Evolutionary conservation across 2,113 vertebrate genomes (phyloP).

Genomic region (Callipepla squamata): DNA sequence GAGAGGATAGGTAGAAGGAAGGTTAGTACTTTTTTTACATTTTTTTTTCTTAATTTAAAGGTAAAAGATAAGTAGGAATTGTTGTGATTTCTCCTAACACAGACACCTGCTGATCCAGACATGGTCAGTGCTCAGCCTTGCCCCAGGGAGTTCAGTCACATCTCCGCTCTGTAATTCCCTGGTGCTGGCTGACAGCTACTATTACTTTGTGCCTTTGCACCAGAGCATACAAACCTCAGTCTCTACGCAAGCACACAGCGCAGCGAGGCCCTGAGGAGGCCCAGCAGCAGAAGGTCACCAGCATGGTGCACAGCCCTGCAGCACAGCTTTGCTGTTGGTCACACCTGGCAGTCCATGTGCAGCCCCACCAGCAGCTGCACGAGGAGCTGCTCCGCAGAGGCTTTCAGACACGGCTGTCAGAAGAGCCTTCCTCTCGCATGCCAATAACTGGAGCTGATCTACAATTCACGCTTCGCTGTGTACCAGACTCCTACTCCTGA

Average conservation of each 20-base stretch:
- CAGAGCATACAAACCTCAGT: background rate
- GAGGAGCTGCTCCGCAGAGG: background rate
- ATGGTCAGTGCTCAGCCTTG: background rate
- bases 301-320: background rate
- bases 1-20: background rate
- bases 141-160: fast-evolving
- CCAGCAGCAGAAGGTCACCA: background rate
- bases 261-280: background rate
- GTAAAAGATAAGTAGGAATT: background rate
- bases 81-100: too few relatives aligned
- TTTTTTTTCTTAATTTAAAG: background rate
- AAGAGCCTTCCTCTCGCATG: background rate
- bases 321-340: background rate
- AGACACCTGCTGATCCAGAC: background rate
- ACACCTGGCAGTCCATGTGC: background rate
- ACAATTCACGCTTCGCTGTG: constrained; percentile 20
- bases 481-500: constrained; percentile 52
- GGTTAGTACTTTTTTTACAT: background rate
- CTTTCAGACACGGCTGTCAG: background rate
- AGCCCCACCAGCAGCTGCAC: background rate
- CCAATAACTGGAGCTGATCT: constrained; percentile 30
- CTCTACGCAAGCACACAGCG: fast-evolving
- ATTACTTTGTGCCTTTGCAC: background rate
- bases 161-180: background rate
- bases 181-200: background rate